Evolutionary conservation across 2,113 vertebrate genomes (phyloP).

Genomic region (Otocyon megalotis): DNA sequence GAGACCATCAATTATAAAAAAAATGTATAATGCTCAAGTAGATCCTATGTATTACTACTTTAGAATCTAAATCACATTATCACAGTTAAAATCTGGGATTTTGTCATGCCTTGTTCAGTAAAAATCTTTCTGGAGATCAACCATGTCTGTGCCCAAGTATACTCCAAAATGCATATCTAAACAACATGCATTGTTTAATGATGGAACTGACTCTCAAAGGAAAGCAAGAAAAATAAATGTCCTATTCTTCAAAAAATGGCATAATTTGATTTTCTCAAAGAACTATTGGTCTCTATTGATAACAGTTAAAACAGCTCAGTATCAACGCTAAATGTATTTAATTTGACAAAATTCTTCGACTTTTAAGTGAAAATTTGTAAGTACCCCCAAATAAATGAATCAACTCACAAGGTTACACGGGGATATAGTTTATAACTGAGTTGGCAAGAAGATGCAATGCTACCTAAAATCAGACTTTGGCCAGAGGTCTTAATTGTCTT

Average conservation of each 20-base stretch:
- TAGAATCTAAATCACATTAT: not conserved
- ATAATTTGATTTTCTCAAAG: constrained; percentile 31
- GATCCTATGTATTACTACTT: not conserved
- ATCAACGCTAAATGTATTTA: not conserved
- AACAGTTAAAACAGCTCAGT: not conserved
- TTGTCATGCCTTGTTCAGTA: constrained; percentile 7
- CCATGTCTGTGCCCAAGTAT: not conserved
- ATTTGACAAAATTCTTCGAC: not conserved
- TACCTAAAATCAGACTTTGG: not conserved
- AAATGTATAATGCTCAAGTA: constrained; percentile 9
- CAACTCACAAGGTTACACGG: not conserved
- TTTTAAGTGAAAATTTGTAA: constrained; percentile 29
- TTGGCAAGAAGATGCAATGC: not conserved
- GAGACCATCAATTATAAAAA: constrained; percentile 16
- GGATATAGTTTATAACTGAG: not conserved
- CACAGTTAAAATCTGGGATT: not conserved
- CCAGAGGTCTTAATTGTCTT: not conserved
- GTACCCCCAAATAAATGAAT: not conserved
- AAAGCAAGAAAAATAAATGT: not conserved
- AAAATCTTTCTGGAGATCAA: constrained; percentile 35
- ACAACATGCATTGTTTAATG: not conserved
- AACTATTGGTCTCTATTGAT: not conserved
- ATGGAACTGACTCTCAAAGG: not conserved
- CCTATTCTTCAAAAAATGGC: not conserved
- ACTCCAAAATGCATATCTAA: constrained; percentile 33